These are phyloP conservation scores for Chaetoderma sp. DNA, from an alignment of 2,888 invertebrate species.

Conservation along the genomic window DNA sequence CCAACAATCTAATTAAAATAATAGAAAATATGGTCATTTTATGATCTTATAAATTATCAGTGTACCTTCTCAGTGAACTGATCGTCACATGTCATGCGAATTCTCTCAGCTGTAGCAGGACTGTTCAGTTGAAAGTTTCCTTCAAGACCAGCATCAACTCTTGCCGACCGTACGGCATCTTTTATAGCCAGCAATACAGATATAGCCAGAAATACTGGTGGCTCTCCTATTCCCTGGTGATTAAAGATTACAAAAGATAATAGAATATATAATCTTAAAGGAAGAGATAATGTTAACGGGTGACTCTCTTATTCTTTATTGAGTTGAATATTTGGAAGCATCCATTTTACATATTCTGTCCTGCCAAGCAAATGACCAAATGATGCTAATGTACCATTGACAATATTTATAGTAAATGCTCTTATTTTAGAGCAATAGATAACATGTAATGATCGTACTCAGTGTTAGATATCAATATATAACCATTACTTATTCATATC, in stretches of 20 bases:
- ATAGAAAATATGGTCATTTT: no score
- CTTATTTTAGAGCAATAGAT: no score
- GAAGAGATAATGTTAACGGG: neutral
- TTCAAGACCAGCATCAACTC: slow-evolving; percentile 77
- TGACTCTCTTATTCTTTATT: neutral
- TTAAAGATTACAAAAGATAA: neutral
- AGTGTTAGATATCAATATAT: no score
- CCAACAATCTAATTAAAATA: no score
- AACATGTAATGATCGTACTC: no score
- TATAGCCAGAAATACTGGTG: slow-evolving; percentile 89
- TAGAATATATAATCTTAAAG: neutral
- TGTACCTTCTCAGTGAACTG: slow-evolving; percentile 83
- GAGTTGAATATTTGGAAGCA: neutral
- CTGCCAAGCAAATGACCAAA: no score
- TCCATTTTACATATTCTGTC: no score
- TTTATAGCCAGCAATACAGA: slow-evolving; percentile 91
- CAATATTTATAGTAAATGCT: no score
- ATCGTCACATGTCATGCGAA: slow-evolving; percentile 91
- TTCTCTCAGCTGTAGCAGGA: slow-evolving; percentile 89
- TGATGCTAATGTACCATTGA: no score
- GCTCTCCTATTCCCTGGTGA: slow-evolving; percentile 91
- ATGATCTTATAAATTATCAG: no score
- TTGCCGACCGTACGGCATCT: slow-evolving; percentile 82
- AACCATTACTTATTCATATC: no score
- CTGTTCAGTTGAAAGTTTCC: slow-evolving; percentile 76